phyloP scores from a whole-genome alignment of 2,113 vertebrate species.

The Beaufortia kweichowensis region DNA sequence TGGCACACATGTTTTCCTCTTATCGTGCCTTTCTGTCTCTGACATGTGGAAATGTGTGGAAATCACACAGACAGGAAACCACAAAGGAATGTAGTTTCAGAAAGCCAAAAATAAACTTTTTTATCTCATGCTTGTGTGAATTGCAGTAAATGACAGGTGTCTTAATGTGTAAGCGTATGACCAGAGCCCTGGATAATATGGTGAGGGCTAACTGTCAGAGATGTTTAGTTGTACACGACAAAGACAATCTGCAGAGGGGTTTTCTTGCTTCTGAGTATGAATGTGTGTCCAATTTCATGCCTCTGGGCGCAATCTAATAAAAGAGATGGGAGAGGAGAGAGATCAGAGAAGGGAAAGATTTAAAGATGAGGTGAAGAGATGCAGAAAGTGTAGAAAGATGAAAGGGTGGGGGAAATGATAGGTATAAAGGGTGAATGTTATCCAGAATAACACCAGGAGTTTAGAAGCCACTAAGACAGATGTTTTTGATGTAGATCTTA shows the following conservation, averaged over 20 bases:
- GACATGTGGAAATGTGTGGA: background rate
- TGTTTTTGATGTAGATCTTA: constrained; percentile 5
- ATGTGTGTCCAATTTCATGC: constrained; percentile 63
- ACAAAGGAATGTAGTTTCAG: background rate
- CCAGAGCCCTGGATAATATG: background rate
- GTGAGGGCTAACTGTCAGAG: constrained; percentile 6
- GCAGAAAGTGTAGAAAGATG: constrained; percentile 3
- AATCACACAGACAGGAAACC: background rate
- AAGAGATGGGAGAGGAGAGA: constrained; percentile 49
- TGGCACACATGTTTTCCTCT: background rate
- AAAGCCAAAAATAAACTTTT: background rate
- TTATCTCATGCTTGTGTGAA: background rate
- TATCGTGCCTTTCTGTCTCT: background rate
- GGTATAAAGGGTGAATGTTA: constrained; percentile 4
- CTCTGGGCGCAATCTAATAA: constrained; percentile 62
- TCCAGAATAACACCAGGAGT: background rate
- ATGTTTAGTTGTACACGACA: constrained; percentile 27
- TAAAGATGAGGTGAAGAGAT: constrained; percentile 11
- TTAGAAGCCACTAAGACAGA: background rate
- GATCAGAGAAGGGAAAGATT: constrained; percentile 26
- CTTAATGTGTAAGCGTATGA: background rate
- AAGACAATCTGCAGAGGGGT: constrained; percentile 25
- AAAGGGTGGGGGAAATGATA: constrained; percentile 17
- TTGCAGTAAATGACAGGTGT: constrained; percentile 12
- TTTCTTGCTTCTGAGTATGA: constrained; percentile 6